Evolutionary conservation across 2,797 vertebrate genomes (phyloP).

Genomic region (Bryconaethiops microstoma): DNA sequence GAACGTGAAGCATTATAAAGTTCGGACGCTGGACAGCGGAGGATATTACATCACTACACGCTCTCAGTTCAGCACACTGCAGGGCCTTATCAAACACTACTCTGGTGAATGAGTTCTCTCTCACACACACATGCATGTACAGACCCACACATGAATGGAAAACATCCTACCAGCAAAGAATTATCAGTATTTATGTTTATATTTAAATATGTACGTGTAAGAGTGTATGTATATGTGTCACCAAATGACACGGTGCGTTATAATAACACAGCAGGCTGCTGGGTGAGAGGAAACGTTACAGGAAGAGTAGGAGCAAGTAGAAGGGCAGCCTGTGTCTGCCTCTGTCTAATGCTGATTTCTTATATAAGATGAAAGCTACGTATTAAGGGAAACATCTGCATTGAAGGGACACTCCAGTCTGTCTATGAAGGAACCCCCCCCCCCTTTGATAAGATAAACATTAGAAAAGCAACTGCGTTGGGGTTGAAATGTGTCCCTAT

Average conservation of each 20-base stretch:
- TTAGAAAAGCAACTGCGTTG: too few relatives aligned
- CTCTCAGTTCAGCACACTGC: constrained; percentile 91
- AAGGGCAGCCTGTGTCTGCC: background rate
- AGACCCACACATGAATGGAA: too few relatives aligned
- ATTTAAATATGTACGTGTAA: too few relatives aligned
- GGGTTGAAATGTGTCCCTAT: too few relatives aligned
- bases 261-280: background rate
- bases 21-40: constrained; percentile 94
- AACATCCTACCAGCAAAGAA: too few relatives aligned
- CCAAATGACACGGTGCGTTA: background rate
- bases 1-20: constrained; percentile 98
- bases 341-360: background rate
- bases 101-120: constrained; percentile 76
- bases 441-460: too few relatives aligned
- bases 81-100: constrained; percentile 94
- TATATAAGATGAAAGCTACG: too few relatives aligned
- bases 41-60: constrained; percentile 96
- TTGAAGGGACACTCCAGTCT: too few relatives aligned
- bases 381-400: too few relatives aligned
- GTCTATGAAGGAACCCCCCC: too few relatives aligned
- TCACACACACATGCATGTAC: background rate
- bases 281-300: background rate
- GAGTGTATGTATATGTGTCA: background rate
- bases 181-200: too few relatives aligned
- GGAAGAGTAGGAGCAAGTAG: background rate